These are phyloP conservation scores for Morpho deidamia DNA, from an alignment of 2,888 invertebrate genomes.

Conservation along the genomic window DNA sequence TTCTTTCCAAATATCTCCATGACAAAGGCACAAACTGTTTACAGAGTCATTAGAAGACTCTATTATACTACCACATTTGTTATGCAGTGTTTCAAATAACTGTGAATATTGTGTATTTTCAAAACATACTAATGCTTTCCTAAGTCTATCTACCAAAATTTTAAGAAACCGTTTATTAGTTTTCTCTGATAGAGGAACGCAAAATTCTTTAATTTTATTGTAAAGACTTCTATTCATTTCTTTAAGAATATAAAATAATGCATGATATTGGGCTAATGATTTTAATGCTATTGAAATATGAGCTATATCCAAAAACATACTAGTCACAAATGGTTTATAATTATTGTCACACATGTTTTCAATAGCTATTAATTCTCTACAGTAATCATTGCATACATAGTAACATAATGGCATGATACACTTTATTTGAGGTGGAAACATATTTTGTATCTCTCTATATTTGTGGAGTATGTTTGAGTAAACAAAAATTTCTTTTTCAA, in stretches of 20 bases:
- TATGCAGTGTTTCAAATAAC: slow-evolving; percentile 39
- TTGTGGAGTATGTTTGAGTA: slow-evolving; percentile 45
- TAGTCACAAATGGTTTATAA: slow-evolving; percentile 43
- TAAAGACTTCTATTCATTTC: slow-evolving; percentile 34
- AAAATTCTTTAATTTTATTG: slow-evolving; percentile 38
- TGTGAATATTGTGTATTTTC: slow-evolving; percentile 38
- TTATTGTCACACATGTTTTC: slow-evolving; percentile 51
- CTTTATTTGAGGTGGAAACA: slow-evolving; percentile 21
- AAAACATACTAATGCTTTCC: slow-evolving; percentile 49
- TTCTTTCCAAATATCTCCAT: slow-evolving; percentile 72
- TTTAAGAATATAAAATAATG: slow-evolving; percentile 53
- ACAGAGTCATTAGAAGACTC: slow-evolving; percentile 34
- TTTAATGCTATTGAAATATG: slow-evolving; percentile 47
- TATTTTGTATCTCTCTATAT: slow-evolving; percentile 40
- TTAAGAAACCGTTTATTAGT: slow-evolving; percentile 52
- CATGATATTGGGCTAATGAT: slow-evolving; percentile 56
- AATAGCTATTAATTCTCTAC: slow-evolving; percentile 55
- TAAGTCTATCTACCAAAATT: slow-evolving; percentile 52
- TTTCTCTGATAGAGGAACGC: slow-evolving; percentile 46
- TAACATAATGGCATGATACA: slow-evolving; percentile 50
- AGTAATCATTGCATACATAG: slow-evolving; percentile 45
- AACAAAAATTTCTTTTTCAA: slow-evolving; percentile 55
- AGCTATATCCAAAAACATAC: slow-evolving; percentile 47
- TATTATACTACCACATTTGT: slow-evolving; percentile 40
- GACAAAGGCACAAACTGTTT: slow-evolving; percentile 49